Evolutionary conservation across 2,113 vertebrate genomes (phyloP).

Genomic region (Neolamprologus fasciatus): DNA sequence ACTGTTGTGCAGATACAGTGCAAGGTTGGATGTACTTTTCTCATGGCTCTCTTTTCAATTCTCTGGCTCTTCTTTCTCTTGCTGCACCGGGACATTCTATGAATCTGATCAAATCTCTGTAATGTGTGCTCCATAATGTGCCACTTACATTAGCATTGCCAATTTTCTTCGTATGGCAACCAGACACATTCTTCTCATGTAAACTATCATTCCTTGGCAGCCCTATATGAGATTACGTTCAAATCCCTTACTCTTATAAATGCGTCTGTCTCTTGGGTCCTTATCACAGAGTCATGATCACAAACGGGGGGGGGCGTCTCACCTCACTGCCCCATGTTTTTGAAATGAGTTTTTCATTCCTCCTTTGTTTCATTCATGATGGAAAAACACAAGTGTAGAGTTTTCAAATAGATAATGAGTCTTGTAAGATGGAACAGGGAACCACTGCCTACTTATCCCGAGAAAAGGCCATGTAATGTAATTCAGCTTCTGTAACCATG

Average conservation of each 20-base stretch:
- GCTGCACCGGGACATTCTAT: not conserved
- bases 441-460: not conserved
- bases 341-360: constrained; percentile 33
- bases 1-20: not conserved
- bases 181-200: not conserved
- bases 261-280: not conserved
- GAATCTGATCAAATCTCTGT: constrained; percentile 3
- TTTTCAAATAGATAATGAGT: constrained; percentile 12
- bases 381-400: not conserved
- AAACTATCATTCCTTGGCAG: not conserved
- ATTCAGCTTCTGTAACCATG: not conserved
- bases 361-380: not conserved
- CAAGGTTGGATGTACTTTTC: not conserved
- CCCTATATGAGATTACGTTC: not conserved
- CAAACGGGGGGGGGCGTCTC: constrained; percentile 2
- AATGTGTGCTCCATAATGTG: not conserved
- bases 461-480: not conserved
- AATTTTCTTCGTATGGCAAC: not conserved
- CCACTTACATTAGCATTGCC: not conserved
- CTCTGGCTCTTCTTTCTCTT: not conserved
- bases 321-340: constrained; percentile 49
- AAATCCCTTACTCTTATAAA: constrained; percentile 18
- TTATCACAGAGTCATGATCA: constrained; percentile 29
- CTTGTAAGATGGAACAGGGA: not conserved
- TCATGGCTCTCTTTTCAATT: not conserved